Percentiles rank a stretch among this genome's conserved stretches.
These are phyloP conservation scores for Rhynchophorus ferrugineus DNA, from an alignment of 1,140 invertebrate species.

Conservation along the genomic window DNA sequence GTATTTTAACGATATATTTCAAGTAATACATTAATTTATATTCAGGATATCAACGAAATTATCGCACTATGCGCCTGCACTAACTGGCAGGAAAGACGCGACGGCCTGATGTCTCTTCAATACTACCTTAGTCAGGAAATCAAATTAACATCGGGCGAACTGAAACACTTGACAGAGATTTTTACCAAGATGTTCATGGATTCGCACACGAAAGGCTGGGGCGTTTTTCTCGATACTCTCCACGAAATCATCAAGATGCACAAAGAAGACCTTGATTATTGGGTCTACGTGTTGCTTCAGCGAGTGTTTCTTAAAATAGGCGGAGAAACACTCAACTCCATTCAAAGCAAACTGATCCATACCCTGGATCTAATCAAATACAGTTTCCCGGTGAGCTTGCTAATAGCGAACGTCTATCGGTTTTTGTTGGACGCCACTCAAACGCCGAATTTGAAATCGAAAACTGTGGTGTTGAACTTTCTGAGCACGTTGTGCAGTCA, in stretches of 20 bases:
- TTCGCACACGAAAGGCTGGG: slow-evolving; percentile 93
- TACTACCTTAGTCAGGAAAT: slow-evolving; percentile 65
- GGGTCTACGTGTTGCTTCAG: slow-evolving; percentile 80
- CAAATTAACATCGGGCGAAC: slow-evolving; percentile 59
- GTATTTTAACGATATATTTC: no score
- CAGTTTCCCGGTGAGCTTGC: slow-evolving; percentile 53
- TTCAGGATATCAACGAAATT: slow-evolving; percentile 82
- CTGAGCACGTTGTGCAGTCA: slow-evolving; percentile 60
- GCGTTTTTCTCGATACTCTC: slow-evolving; percentile 84
- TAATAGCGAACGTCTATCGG: slow-evolving; percentile 54
- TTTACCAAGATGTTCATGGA: slow-evolving; percentile 96
- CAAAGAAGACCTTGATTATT: slow-evolving; percentile 77
- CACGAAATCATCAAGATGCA: slow-evolving; percentile 85
- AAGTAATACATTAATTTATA: no score
- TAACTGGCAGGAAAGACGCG: slow-evolving; percentile 87
- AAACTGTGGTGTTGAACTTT: slow-evolving; percentile 54
- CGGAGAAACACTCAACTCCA: slow-evolving; percentile 79
- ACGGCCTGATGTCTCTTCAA: slow-evolving; percentile 78
- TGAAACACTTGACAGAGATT: slow-evolving; percentile 78
- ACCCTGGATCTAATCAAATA: slow-evolving; percentile 80
- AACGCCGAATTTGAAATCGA: slow-evolving; percentile 77
- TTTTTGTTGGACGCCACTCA: slow-evolving; percentile 83
- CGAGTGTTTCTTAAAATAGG: slow-evolving; percentile 80
- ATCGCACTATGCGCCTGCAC: slow-evolving; percentile 79
- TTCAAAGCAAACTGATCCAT: slow-evolving; percentile 81